phyloP scores from a whole-genome alignment of 2,113 vertebrate species.

The Pachycephala philippinensis region DNA sequence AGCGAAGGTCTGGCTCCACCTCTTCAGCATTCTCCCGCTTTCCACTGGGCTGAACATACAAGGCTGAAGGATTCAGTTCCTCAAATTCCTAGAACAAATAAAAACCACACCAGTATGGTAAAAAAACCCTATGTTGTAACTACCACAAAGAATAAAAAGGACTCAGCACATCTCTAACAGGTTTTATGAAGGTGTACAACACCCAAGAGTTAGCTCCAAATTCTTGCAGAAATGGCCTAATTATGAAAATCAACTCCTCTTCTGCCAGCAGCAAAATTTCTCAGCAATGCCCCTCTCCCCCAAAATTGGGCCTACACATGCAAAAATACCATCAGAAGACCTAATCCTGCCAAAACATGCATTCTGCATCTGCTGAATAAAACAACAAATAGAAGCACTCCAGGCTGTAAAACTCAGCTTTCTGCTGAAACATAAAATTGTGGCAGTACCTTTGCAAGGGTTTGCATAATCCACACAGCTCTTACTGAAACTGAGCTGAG shows the following conservation, averaged over 20 bases:
- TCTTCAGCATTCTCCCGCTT: not conserved
- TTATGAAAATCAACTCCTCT: not conserved
- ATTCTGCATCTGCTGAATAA: not conserved
- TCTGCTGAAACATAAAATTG: not conserved
- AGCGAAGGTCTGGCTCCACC: not conserved
- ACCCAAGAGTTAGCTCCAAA: not conserved
- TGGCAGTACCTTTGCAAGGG: not conserved
- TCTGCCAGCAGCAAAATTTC: not conserved
- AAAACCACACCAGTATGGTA: not conserved
- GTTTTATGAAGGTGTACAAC: not conserved
- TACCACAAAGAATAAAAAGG: not conserved
- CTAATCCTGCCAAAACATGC: not conserved
- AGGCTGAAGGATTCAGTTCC: constrained; percentile 73
- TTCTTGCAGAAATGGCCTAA: not conserved
- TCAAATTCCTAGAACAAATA: constrained; percentile 70
- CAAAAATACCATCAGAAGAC: not conserved
- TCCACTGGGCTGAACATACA: constrained; percentile 72
- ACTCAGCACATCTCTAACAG: not conserved
- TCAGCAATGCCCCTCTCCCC: not conserved
- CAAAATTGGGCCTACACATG: not conserved
- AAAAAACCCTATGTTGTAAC: not conserved
- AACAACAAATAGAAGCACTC: not conserved
- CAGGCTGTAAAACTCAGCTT: not conserved
- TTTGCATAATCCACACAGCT: not conserved
- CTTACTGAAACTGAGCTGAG: not conserved